Base-by-base conservation (phyloP, 2,113 vertebrate species). In the Tupaia tana region DNA sequence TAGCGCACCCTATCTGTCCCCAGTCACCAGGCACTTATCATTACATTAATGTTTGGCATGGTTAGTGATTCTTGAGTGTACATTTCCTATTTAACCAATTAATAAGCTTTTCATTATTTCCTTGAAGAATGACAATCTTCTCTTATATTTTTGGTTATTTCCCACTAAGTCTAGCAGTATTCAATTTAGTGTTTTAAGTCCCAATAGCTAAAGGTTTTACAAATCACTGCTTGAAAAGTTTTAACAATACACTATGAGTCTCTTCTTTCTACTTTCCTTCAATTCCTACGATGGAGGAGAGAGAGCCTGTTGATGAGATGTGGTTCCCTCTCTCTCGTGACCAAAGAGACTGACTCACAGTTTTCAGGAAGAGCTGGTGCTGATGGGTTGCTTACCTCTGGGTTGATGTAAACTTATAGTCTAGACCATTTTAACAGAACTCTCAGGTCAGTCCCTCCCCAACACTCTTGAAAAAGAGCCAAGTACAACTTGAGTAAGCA, bases 401-500 rank as follows among this genome's bases (percentile, higher is more conserved):
- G 7, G 15, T 71, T 81, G 86, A 69, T 27, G 18, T 83, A 73
- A 94, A 59, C 20, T 79, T 91, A 63, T 73, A 81, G 59, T 75
- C 87, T 66, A 87, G 9, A 80, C 7, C 11, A 58, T 63, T 61
- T 22, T 74, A 70, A 69, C 22, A 78, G 61, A 79, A 54, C 22
- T 71, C 71, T 71, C 54, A 63, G 34, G 90, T 92, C 34, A 94
- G n/a, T 81, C 43, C 25, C n/a, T 56, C 54, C 31, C 34, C 79
- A 79, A 81, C 29, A 69, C 20, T 92, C 43, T 69, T 83, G 75
- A 82, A 75, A 79, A 88, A 69, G 63, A 90, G 22, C 61, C 90
- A 83, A 75, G 54, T 56, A 71, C n/a, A 82, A 81, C 77, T 87
- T 91, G 74, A n/a, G 84, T 59, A 94, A 34, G 15, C 24, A 91